Evolutionary conservation across 2,113 vertebrate genomes (phyloP).

Genomic region (Acanthisitta chloris): DNA sequence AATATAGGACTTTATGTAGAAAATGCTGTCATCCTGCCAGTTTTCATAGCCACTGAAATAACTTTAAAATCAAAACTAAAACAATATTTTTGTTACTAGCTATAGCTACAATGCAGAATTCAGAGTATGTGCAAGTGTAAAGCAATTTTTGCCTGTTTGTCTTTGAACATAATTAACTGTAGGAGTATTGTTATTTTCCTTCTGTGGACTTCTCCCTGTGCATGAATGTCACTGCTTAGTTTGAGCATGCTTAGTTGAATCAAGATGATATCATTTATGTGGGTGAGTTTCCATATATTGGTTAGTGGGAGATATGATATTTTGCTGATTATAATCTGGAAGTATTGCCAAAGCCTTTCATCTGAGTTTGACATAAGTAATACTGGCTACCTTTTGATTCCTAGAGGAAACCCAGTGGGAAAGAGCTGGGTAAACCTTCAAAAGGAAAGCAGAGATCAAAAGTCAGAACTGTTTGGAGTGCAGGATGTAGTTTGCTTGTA

Average conservation of each 20-base stretch:
- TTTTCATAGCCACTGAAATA: slow-evolving; percentile 9
- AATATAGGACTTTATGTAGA: slow-evolving; percentile 54
- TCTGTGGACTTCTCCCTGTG: background rate
- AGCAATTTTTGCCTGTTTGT: background rate
- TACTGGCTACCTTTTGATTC: slow-evolving; percentile 17
- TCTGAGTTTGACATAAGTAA: slow-evolving; percentile 31
- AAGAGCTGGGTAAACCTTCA: background rate
- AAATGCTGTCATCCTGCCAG: slow-evolving; percentile 31
- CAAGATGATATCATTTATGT: slow-evolving; percentile 33
- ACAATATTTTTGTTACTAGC: background rate
- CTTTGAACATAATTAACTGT: background rate
- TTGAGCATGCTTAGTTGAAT: slow-evolving; percentile 33
- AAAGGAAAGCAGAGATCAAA: background rate
- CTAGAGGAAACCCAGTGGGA: background rate
- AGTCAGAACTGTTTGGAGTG: background rate
- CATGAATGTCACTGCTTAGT: slow-evolving; percentile 14
- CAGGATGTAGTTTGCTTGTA: background rate
- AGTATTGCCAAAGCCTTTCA: slow-evolving; percentile 43
- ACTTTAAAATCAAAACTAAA: background rate
- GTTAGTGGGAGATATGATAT: slow-evolving; percentile 62
- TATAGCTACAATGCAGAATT: background rate
- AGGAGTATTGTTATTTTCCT: slow-evolving; percentile 46
- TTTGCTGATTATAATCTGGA: slow-evolving; percentile 59
- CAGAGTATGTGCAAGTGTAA: background rate
- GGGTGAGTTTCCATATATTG: slow-evolving; percentile 58